phyloP scores from a whole-genome alignment of 2,113 vertebrate species.

The Nipponia nippon region DNA sequence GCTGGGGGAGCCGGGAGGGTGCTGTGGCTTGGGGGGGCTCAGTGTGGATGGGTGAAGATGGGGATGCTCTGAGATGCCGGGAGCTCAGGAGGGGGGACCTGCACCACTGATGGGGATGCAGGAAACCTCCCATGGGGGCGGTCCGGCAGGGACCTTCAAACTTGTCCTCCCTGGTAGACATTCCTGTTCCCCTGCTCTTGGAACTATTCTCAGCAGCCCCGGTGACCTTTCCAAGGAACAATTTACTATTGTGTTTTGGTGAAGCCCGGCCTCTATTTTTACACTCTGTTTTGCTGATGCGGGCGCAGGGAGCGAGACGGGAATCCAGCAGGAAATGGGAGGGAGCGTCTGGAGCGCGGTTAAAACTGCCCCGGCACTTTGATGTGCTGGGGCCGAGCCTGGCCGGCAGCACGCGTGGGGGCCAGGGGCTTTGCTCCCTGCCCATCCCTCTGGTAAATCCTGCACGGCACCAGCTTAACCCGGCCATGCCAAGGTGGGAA shows the following conservation, averaged over 20 bases:
- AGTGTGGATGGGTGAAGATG: neutral
- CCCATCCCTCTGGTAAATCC: neutral
- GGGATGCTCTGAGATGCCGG: neutral
- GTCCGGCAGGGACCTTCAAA: neutral
- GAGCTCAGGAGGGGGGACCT: neutral
- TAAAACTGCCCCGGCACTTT: neutral
- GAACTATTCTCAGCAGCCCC: slow-evolving; percentile 24
- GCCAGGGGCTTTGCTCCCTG: neutral
- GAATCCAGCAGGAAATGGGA: slow-evolving; percentile 64
- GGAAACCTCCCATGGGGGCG: neutral
- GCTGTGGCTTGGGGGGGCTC: neutral
- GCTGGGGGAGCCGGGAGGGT: neutral
- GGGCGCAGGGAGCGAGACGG: slow-evolving; percentile 14
- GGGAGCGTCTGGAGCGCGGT: slow-evolving; percentile 4
- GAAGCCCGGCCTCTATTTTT: slow-evolving; percentile 64
- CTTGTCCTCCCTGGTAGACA: neutral
- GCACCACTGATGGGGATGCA: neutral
- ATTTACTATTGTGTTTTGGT: slow-evolving; percentile 64
- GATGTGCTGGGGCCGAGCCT: neutral
- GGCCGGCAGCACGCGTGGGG: neutral
- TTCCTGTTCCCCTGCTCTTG: neutral
- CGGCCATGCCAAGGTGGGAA: neutral
- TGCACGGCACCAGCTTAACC: fast-evolving
- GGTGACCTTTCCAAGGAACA: slow-evolving; percentile 67
- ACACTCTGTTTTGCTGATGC: slow-evolving; percentile 66